A percentile compares a stretch with the other conserved stretches of the same genome.
These are phyloP conservation scores for Thymelicus lineola DNA, from an alignment of 2,888 invertebrate species.

Conservation along the genomic window DNA sequence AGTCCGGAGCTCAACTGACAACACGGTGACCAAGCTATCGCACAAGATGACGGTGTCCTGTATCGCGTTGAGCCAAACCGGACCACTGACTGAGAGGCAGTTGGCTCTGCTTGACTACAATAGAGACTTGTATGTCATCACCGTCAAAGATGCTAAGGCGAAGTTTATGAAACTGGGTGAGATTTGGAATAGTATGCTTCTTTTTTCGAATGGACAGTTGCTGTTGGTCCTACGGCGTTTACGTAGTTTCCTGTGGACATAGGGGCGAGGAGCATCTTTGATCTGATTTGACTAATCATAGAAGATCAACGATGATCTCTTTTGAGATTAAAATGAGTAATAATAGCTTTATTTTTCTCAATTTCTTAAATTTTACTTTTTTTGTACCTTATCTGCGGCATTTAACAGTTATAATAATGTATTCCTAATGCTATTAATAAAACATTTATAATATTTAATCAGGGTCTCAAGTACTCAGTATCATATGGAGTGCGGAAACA, in stretches of 20 bases:
- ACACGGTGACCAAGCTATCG: constrained; percentile 89
- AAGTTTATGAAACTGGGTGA: constrained; percentile 91
- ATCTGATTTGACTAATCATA: no score
- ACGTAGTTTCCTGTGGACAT: no score
- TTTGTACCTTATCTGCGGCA: no score
- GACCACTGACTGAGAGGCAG: constrained; percentile 91
- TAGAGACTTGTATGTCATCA: constrained; percentile 93
- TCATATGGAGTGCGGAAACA: constrained; percentile 77
- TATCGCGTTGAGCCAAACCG: constrained; percentile 94
- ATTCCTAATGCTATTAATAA: no score
- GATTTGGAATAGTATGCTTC: constrained; percentile 38
- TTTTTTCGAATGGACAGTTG: no score
- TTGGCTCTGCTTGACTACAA: constrained; percentile 95
- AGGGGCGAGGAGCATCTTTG: no score
- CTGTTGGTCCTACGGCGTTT: no score
- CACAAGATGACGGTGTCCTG: constrained; percentile 93
- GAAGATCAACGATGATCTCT: no score
- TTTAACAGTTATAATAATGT: no score
- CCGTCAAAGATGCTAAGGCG: constrained; percentile 87
- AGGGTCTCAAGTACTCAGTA: constrained; percentile 78
- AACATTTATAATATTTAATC: background rate
- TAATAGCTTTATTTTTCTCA: no score
- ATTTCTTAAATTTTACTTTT: no score
- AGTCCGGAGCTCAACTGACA: constrained; percentile 89
- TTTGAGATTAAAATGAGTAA: no score